Base-by-base conservation (phyloP, 2,888 invertebrate genomes). In the Polydesmus complanatus region DNA sequence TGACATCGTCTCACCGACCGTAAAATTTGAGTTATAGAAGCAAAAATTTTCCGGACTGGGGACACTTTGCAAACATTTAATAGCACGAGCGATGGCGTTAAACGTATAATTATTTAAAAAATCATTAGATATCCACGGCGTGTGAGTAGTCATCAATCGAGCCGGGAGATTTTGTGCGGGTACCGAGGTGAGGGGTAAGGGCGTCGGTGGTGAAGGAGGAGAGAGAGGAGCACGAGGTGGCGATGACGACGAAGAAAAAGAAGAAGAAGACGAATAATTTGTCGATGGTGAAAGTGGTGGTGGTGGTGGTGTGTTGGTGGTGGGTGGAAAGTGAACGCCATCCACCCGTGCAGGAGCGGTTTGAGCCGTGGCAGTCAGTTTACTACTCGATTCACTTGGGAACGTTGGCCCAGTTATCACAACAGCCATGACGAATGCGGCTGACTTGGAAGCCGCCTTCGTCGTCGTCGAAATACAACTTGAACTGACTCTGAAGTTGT, bases 61-160 rank as follows among this genome's bases (percentile, higher is more conserved):
- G 37, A 37, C 37, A 48, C 56, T 37, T 14, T 14, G 25, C 21
- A 54, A 19, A 54, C 62, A 62, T 52, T 60, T 50, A 52, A 49
- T 57, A 37, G 60, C 26, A 21, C 60, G 50, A 26, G 60, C 62
- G 47, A 60, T 25, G 51, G 60, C 50, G 51, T 63, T 63, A 58
- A 58, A 63, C 54, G 61, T 57, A 52, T 61, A 61, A 49, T 61
- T 58, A 54, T 22, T 56, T 52, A 63, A 51, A 50, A 54, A 63
- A 26, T 56, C 47, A 25, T 23, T 11, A 27, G 60, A 53, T 62
- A 62, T 62, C 62, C 60, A 60, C 21, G 60, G 56, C 48, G 54
- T 59, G 37, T 48, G 49, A 18, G 51, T n/a, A 27, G 54, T n/a
- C n/a, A n/a, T n/a, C n/a, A n/a, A n/a, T n/a, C n/a, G n/a, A n/a